These are phyloP conservation scores for Sipha flava DNA, from an alignment of 1,140 invertebrate genomes.

Conservation along the genomic window DNA sequence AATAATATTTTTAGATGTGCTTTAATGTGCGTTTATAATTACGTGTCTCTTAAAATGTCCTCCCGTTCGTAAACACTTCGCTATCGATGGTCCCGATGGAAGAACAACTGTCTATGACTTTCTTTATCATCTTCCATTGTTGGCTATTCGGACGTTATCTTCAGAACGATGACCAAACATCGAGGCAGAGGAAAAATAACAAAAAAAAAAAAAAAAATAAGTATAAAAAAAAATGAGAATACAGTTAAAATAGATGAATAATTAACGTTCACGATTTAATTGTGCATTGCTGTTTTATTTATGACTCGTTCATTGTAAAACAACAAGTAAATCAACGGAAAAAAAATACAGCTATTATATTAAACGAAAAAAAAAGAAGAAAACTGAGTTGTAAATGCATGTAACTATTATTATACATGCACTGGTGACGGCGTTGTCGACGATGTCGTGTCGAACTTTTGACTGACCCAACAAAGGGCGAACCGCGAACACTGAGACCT, in stretches of 20 bases:
- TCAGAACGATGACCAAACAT: not conserved
- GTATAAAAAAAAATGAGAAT: no score
- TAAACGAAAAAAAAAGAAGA: not conserved
- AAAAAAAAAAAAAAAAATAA: not conserved
- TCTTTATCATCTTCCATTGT: slow-evolving; percentile 19
- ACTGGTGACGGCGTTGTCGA: slow-evolving; percentile 18
- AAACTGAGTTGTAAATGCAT: not conserved
- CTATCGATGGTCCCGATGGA: slow-evolving; percentile 17
- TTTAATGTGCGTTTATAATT: slow-evolving; percentile 24
- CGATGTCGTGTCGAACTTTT: slow-evolving; percentile 32
- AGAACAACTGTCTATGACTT: not conserved
- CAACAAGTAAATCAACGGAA: not conserved
- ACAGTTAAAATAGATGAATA: not conserved
- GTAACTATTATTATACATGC: slow-evolving; percentile 5
- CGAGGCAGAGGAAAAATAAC: not conserved
- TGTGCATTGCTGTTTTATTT: not conserved
- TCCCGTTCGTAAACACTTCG: not conserved
- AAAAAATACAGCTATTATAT: not conserved
- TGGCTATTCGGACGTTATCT: not conserved
- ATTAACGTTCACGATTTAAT: not conserved
- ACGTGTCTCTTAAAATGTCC: slow-evolving; percentile 25
- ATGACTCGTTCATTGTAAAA: not conserved
- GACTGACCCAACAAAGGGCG: slow-evolving; percentile 30
- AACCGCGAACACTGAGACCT: slow-evolving; percentile 27
- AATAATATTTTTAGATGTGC: slow-evolving; percentile 17